Evolutionary conservation across 2,113 vertebrate genomes (phyloP), one percentile per base, ranked within the genome.

Genomic region (Mustelus asterias): DNA sequence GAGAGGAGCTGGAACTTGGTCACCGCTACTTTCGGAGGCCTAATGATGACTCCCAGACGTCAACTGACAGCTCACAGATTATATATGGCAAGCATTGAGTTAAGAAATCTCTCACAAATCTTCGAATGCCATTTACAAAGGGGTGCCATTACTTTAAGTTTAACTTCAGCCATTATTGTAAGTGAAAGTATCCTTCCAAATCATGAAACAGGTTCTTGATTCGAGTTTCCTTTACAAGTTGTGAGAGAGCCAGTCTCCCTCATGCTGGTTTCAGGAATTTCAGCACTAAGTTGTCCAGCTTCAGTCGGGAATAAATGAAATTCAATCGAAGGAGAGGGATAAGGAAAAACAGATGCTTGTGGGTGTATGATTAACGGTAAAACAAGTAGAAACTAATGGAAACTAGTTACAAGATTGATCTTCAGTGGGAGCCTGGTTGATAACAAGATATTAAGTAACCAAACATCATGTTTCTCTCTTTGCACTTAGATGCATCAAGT

Each of bases 291-390:
- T 70, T 65, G 72, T 86, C 96, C 96, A 67, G 33, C 60, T 2
- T 33, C 0, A 5, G 88, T 16, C 96, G 96, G 10, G 63, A 20
- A 96, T 90, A 96, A 96, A 96, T 88, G 1, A 0, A 60, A 3
- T 63, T 96, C 95, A 95, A 0, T 37, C 67, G 88, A 96, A 96
- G 95, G 0, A 96, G n/a, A 16, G 0, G 7, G 85, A 22, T 67
- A 96, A 96, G 96, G 20, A 96, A 22, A 96, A 96, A 70, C 22
- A 96, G 3, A 95, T 76, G 44, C 60, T 96, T 86, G 16, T 78
- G 20, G 18, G 1, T 95, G 9, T 54, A 89, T 29, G 88, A 94
- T 95, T 96, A 96, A 88, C 41, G 96, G 88, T 96, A 96, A 96
- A 96, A 93, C n/a, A 96, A 96, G 90, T 60, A 33, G 69, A 6